A percentile compares a stretch with the other conserved stretches of the same genome.
These are phyloP conservation scores for Danio albolineatus DNA, from an alignment of 2,797 vertebrate genomes.

Conservation along the genomic window DNA sequence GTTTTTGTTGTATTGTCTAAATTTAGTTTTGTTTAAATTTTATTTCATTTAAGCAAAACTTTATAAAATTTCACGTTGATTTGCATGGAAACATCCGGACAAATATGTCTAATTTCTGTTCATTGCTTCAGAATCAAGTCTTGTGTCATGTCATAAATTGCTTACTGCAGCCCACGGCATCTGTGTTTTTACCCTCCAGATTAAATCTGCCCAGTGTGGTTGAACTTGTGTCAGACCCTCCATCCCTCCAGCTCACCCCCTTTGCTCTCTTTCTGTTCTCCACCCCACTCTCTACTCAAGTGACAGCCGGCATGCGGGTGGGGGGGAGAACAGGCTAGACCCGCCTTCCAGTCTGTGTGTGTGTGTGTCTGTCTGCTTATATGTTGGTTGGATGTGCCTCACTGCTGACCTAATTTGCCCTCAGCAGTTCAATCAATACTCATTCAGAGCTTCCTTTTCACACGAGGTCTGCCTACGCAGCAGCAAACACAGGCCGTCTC, in stretches of 20 bases:
- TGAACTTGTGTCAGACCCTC: slow-evolving; percentile 66
- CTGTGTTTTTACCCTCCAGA: slow-evolving; percentile 69
- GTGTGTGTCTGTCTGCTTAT: slow-evolving; percentile 54
- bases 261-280: slow-evolving; percentile 50
- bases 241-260: slow-evolving; percentile 41
- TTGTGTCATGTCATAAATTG: background rate
- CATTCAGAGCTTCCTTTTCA: slow-evolving; percentile 65
- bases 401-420: slow-evolving; percentile 66
- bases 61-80: background rate
- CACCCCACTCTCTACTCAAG: slow-evolving; percentile 51
- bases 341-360: slow-evolving; percentile 42
- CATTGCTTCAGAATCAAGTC: too few relatives aligned
- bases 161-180: slow-evolving; percentile 32
- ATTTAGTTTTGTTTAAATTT: background rate
- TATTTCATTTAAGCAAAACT: background rate
- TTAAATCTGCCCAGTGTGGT: slow-evolving; percentile 72
- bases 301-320: slow-evolving; percentile 44
- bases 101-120: background rate
- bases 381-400: slow-evolving; percentile 60
- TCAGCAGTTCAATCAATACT: slow-evolving; percentile 66
- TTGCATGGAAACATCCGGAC: background rate
- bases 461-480: slow-evolving; percentile 45
- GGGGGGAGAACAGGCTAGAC: slow-evolving; percentile 19
- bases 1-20: background rate
- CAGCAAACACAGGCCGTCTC: slow-evolving; percentile 33